Base-by-base conservation (phyloP, 2,113 vertebrate species). In the Burhinus oedicnemus region DNA sequence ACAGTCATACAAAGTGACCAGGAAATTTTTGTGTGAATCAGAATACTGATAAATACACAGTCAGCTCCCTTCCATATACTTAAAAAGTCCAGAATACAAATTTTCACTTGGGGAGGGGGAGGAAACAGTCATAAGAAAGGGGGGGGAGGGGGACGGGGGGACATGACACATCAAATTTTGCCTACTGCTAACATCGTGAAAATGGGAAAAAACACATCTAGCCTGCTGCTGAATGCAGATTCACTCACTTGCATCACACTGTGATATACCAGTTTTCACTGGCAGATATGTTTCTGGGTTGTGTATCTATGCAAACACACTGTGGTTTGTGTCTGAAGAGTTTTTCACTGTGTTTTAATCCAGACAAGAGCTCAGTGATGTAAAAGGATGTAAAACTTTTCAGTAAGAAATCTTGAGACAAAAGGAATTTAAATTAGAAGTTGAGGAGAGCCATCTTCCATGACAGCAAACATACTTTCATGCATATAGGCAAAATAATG, bases 101-200 rank as follows among this genome's bases (percentile, higher is more conserved):
- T 72, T 57, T 60, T 57, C 16, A 11, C 42, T 40, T 40, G 40
- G 40, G 40, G 8, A 40, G 40, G 11, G 40, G 40, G 40, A 11
- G 40, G 40, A 40, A 40, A 40, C 40, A n/a, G 65, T 58, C 20
- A 30, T 30, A 54, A 29, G 5, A 62, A 42, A 11, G 3, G 11
- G 16, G 26, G 34, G 3, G 26, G 16, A 2, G 32, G 21, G 8
- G 10, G 18, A 9, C 3, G 6, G n/a, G n/a, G n/a, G n/a, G n/a
- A n/a, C n/a, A 44, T 6, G 5, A 58, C 8, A 51, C 34, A 18
- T n/a, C 12, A 77, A 19, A n/a, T 64, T 55, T 69, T 71, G 15
- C 17, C 16, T 83, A 36, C 42, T 82, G 42, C 21, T 66, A 76
- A 49, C n/a, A 55, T 22, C 20, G 32, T 44, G 42, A 62, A 76